Percentiles rank a stretch among this genome's conserved stretches.
Conservation (phyloP, 2,113 vertebrate genomes). For the Galbula dea region DNA sequence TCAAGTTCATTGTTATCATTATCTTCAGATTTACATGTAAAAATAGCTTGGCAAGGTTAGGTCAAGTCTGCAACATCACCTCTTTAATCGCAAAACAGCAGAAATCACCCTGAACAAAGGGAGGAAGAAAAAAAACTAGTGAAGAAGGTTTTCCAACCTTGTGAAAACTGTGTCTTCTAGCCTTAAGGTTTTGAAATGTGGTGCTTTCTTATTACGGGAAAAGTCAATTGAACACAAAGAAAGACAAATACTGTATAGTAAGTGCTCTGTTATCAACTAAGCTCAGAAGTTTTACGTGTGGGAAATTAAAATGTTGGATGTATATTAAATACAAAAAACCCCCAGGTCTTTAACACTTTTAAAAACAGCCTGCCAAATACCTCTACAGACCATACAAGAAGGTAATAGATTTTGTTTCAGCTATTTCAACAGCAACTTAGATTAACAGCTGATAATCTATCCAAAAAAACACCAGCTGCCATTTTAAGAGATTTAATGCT, state of each 20-base stretch:
- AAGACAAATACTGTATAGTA: background rate
- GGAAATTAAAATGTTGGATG: background rate
- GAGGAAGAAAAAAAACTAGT: background rate
- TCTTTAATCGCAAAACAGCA: background rate
- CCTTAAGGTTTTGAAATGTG: background rate
- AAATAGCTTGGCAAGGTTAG: background rate
- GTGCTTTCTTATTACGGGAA: background rate
- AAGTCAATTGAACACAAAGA: background rate
- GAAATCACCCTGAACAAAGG: background rate
- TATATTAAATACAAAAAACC: too few species aligned
- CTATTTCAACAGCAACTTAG: background rate
- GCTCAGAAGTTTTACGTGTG: rapidly evolving
- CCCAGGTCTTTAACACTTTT: background rate
- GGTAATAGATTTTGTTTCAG: background rate
- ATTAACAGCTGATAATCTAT: background rate
- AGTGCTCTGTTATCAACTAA: background rate
- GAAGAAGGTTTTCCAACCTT: background rate
- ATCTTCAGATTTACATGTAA: background rate
- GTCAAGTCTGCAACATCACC: background rate
- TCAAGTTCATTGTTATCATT: background rate
- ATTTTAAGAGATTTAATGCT: background rate
- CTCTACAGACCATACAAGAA: background rate
- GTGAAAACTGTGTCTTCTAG: background rate
- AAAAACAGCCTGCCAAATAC: background rate
- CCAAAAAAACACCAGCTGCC: background rate